Evolutionary conservation across 2,888 invertebrate species (phyloP), one percentile per base, ranked within the genome.

Genomic region (Agrotis ipsilon): DNA sequence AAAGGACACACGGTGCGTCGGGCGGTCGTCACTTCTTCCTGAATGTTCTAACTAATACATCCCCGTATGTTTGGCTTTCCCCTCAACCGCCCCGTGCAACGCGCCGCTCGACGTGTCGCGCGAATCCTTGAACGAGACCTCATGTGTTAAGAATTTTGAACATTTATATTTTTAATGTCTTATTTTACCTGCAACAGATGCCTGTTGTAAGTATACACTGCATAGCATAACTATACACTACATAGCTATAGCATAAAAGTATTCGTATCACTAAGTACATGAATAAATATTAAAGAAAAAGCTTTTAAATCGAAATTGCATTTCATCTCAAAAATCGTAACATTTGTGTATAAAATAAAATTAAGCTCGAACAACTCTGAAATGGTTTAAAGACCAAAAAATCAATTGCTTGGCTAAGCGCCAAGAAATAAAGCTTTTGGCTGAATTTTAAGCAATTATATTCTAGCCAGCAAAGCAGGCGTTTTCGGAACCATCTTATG

Each of bases 351-450:
- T 5, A 39, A 39, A 39, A 39, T 32, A 9, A 11, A 39, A 39
- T 39, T 1, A 39, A 39, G 39, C 9, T 39, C 9, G 39, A 39
- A 39, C 39, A 39, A 39, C 39, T 9, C 39, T 39, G 1, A 39
- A 39, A 39, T 9, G 9, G 39, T 39, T 11, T 39, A 32, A 32
- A 9, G 58, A 43, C 11, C 45, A 46, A n/a, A 46, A 60, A 60
- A 46, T 52, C 16, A 51, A 52, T 16, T 5, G n/a, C 13, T 13
- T n/a, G 32, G 55, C 55, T n/a, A 55, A 13, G 32, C 9, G 32
- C 32, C 55, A 32, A 55, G 27, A n/a, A n/a, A 55, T 6, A 55
- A n/a, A 55, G n/a, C 55, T 55, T 3, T 55, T 55, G n/a, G 13
- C 3, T 55, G 55, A 55, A 32, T n/a, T 32, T 2, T 11, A 2